Conservation (phyloP, 1,140 invertebrate species). For the Drosophila lini region DNA sequence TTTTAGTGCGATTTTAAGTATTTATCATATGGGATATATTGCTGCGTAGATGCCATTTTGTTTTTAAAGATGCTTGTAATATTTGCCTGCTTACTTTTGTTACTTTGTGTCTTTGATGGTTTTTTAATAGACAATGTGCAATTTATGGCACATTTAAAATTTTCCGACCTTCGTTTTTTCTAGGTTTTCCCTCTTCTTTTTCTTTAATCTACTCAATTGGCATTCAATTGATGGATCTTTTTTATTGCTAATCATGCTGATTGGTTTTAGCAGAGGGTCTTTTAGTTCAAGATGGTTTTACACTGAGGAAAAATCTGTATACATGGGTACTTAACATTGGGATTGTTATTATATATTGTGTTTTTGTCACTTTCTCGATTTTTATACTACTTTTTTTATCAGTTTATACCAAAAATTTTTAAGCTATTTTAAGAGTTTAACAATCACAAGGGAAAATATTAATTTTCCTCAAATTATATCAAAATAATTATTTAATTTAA, state of each 20-base stretch:
- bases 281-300: neutral
- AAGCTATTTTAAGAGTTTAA: too few relatives aligned
- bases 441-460: too few relatives aligned
- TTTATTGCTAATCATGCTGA: conserved; percentile 48
- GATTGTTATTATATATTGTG: neutral
- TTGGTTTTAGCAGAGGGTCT: conserved; percentile 13
- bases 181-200: neutral
- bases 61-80: neutral
- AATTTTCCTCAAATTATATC: too few relatives aligned
- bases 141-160: neutral
- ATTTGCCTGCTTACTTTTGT: neutral
- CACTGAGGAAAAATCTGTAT: neutral
- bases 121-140: neutral
- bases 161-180: conserved; percentile 7
- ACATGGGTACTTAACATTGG: neutral
- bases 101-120: neutral
- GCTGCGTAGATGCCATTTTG: neutral
- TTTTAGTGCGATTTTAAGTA: neutral
- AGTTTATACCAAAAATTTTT: too few relatives aligned
- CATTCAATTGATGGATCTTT: conserved; percentile 46
- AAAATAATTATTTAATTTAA: neutral
- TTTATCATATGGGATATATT: neutral
- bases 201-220: conserved; percentile 38
- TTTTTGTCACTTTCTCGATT: neutral
- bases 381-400: neutral